Evolutionary conservation across 1,140 invertebrate genomes (phyloP).

Genomic region (Panagrolaimus sp.): DNA sequence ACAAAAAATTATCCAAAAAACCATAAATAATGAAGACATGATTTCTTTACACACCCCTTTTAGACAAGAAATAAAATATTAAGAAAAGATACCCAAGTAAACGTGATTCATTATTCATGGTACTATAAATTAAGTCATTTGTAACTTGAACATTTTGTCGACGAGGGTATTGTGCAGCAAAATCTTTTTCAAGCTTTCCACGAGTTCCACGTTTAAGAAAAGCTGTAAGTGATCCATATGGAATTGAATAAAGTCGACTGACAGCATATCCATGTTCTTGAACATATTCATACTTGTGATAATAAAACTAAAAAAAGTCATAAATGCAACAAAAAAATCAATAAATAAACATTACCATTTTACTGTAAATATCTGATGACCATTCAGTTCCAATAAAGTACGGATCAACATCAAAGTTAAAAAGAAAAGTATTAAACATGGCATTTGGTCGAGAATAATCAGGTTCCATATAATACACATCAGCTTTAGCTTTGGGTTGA

Average conservation of each 20-base stretch:
- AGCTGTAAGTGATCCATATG: neutral
- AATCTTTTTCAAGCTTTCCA: slow-evolving; percentile 6
- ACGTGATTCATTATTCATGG: neutral
- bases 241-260: neutral
- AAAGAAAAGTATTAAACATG: neutral
- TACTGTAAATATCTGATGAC: slow-evolving; percentile 7
- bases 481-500: neutral
- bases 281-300: neutral
- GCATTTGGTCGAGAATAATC: neutral
- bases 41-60: too few relatives aligned
- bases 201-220: neutral
- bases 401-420: neutral
- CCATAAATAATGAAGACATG: too few relatives aligned
- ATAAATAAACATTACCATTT: neutral
- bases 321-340: too few relatives aligned
- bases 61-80: too few relatives aligned
- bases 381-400: neutral
- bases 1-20: too few relatives aligned
- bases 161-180: neutral
- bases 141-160: neutral
- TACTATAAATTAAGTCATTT: neutral
- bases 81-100: neutral
- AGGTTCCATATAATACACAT: neutral
- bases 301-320: slow-evolving; percentile 6
- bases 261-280: neutral